Percentiles rank a stretch among this genome's conserved stretches.
Evolutionary conservation across 1,140 invertebrate genomes (phyloP).

Genomic region (Rhopalosiphum maidis): DNA sequence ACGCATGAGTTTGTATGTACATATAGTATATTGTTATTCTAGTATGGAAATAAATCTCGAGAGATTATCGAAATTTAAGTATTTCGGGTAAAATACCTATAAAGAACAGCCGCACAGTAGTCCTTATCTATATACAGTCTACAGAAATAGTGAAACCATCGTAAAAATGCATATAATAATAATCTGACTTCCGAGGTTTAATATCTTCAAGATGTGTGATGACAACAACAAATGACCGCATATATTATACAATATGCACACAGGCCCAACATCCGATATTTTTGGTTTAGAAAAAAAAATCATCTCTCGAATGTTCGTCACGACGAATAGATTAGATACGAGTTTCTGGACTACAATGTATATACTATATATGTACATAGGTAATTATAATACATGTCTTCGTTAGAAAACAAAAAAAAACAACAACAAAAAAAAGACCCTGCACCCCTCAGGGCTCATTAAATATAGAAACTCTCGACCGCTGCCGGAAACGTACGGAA

Average conservation of each 20-base stretch:
- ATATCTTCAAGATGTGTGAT: constrained; percentile 45
- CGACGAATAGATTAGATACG: neutral
- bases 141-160: neutral
- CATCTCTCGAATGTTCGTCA: neutral
- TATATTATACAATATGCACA: neutral
- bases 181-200: neutral
- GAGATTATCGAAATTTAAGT: constrained; percentile 32
- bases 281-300: neutral
- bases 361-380: neutral
- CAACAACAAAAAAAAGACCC: neutral
- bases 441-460: neutral
- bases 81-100: neutral
- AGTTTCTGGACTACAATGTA: neutral
- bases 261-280: neutral
- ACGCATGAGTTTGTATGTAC: neutral
- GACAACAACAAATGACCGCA: neutral
- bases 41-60: neutral
- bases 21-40: neutral
- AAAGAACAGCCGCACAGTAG: neutral
- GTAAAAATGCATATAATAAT: constrained; percentile 14
- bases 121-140: constrained; percentile 14
- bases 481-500: constrained; percentile 10
- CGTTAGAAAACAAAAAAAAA: constrained; percentile 4
- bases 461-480: neutral
- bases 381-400: neutral